Conservation (phyloP, 2,113 vertebrate genomes). For the Ciconia maguari region DNA sequence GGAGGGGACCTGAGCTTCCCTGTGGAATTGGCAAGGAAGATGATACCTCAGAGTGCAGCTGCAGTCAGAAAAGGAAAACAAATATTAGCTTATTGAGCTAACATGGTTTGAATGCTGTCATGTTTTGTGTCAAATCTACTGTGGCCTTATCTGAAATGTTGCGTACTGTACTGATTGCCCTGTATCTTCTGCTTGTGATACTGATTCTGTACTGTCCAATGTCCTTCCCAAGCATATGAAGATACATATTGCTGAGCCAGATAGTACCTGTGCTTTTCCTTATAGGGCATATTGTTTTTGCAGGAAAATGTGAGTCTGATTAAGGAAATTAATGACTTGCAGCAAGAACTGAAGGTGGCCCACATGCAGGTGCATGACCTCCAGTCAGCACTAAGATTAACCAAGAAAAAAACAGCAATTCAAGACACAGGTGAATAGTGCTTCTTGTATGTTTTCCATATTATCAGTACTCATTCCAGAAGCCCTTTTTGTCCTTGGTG, state of each 20-base stretch:
- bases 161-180: background rate
- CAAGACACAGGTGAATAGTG: conserved; percentile 65
- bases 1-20: background rate
- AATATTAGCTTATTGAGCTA: background rate
- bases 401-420: conserved; percentile 65
- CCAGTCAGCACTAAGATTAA: conserved; percentile 52
- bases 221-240: background rate
- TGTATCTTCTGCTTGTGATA: background rate
- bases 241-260: background rate
- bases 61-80: background rate
- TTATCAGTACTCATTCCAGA: background rate
- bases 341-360: conserved; percentile 69
- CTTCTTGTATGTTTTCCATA: background rate
- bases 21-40: background rate
- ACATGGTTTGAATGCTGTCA: background rate
- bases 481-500: background rate
- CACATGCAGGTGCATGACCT: conserved; percentile 65
- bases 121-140: background rate
- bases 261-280: background rate
- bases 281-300: background rate
- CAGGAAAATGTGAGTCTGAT: conserved; percentile 81
- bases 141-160: background rate
- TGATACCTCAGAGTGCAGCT: background rate
- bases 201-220: background rate
- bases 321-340: conserved; percentile 78